Base-by-base conservation (phyloP, 1,140 invertebrate species). In the Heliconius himera region DNA sequence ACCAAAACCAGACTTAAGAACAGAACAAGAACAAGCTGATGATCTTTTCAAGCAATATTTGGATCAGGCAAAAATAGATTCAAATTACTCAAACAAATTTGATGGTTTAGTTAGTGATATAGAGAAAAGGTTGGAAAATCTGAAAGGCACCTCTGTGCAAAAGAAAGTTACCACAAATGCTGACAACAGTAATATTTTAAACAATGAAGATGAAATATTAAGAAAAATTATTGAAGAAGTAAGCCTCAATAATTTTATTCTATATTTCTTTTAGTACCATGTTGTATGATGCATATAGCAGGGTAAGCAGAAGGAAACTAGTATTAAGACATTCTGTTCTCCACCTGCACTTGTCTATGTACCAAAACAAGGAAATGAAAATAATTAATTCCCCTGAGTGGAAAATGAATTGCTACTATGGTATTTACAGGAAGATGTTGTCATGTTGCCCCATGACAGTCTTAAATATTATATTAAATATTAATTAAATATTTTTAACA, bases 11-110 rank as follows among this genome's bases (percentile, higher is more conserved):
- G 95, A 96, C 82, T 88, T 88, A 78, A 94, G 95, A 87, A 95
- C 94, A 77, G 96, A 96, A 83, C 94, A 96, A 82, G 95, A 97
- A 82, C 96, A 96, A 92, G 94, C 94, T 29, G 94, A 96, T 85
- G 95, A 96, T 84, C 86, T 97, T 22, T 79, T 97, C 20, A 95
- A 95, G 72, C 95, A 96, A 81, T 96, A 96, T 82, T 82, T 95
- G 78, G 95, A 94, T 29, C 95, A 97, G 90, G 86, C 94, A 8
- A 90, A 93, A 74, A 95, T 97, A 70, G 95, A 96, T 81, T 81
- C 77, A 8, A 89, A 90, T 70, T 94, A 94, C 80, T 86, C 90
- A 88, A 78, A 89, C 77, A 89, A 92, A 76, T 93, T 94, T 81
- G 86, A 93, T 73, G 79, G 85, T 1, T 82, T 91, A 18, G 89